phyloP scores from a whole-genome alignment of 2,113 vertebrate species.

The Dasyornis broadbenti region DNA sequence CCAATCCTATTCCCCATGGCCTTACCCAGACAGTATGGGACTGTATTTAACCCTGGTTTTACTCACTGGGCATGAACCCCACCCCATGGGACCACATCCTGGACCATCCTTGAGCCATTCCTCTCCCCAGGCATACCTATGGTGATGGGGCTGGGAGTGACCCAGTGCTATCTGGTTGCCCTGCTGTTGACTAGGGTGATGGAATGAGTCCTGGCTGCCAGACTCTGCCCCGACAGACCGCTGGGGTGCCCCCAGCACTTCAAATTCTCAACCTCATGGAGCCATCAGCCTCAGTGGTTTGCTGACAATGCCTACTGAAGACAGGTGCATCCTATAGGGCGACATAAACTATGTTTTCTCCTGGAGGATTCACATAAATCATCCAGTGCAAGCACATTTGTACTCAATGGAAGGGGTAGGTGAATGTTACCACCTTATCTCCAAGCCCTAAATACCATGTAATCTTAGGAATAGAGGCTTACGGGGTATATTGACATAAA shows the following conservation, averaged over 20 bases:
- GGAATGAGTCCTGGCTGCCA: neutral
- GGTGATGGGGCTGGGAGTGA: neutral
- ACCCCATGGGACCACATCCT: rapidly evolving
- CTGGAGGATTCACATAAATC: neutral
- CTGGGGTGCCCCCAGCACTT: rapidly evolving
- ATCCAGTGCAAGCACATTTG: neutral
- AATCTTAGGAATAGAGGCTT: neutral
- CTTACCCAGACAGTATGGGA: neutral
- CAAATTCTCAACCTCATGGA: no score
- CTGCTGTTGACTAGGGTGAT: rapidly evolving
- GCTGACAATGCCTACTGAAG: neutral
- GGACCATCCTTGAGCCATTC: neutral
- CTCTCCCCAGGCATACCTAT: rapidly evolving
- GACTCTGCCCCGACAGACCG: rapidly evolving
- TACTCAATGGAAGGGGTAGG: neutral
- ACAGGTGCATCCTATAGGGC: neutral
- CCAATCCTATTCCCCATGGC: neutral
- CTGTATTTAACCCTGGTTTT: neutral
- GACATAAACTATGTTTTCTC: neutral
- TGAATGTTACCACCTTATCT: neutral
- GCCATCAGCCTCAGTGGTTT: rapidly evolving
- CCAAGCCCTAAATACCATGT: rapidly evolving
- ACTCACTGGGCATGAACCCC: rapidly evolving
- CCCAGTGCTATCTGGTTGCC: rapidly evolving
- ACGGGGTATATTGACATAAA: neutral